Base-by-base conservation (phyloP, 1,140 invertebrate genomes). In the Ceratina calcarata region DNA sequence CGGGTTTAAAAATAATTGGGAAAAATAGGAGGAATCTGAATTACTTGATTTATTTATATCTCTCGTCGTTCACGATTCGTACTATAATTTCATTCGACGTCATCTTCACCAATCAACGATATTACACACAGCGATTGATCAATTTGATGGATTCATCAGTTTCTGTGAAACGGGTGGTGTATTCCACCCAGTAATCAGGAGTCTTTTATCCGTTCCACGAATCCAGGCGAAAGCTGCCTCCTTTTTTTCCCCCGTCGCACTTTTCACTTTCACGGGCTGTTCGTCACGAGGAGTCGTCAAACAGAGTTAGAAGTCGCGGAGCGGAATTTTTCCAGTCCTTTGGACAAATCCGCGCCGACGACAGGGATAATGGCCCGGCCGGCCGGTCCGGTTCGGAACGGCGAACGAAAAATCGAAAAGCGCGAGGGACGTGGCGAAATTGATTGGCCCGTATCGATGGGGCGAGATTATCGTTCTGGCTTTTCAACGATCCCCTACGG, bases 321-420 rank as follows among this genome's bases (percentile, higher is more conserved):
- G n/a, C 51, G 73, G 32, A 67, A 71, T 83, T 84, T 84, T 83
- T 75, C 78, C 81, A 24, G 65, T 22, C 68, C 67, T 51, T 80
- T 72, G 70, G 82, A 80, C 83, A 82, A 83, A 83, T 69, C 69
- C 53, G n/a, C 22, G 45, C 13, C 55, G 65, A 55, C 45, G 73
- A 62, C 37, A 13, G 13, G 73, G 66, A 72, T 83, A 81, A 82
- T 72, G 75, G 70, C 53, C 62, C 72, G 27, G 27, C 27, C 2
- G 27, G 2, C 27, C 2, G 27, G 1, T 37, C 72, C 53, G 58
- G 24, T 45, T 37, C 58, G 69, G 57, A 75, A 77, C 70, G 69
- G 75, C 57, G 71, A 32, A 51, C 58, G 71, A 49, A 37, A 84
- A 84, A 83, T 84, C 76, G 79, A 83, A 84, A 79, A 70, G 69